Evolutionary conservation across 2,888 invertebrate genomes (phyloP).

Genomic region (Sarcophaga caerulescens): DNA sequence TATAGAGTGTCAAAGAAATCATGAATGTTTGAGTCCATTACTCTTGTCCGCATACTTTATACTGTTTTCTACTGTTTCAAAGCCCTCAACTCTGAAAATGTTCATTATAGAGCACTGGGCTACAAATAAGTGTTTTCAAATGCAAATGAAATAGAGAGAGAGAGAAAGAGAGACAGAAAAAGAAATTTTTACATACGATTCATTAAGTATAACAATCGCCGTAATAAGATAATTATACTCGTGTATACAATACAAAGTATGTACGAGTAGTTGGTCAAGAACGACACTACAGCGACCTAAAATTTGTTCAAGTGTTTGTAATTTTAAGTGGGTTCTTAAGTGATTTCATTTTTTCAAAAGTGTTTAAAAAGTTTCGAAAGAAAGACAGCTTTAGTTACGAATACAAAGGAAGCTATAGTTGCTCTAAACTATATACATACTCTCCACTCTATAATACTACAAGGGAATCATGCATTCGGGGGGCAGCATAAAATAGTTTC

Average conservation of each 20-base stretch:
- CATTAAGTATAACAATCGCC: not conserved
- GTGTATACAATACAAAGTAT: not conserved
- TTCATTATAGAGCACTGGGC: constrained; percentile 14
- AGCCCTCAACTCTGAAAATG: constrained; percentile 1
- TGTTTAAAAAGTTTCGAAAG: no score
- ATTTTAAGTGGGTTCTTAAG: not conserved
- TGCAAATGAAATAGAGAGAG: not conserved
- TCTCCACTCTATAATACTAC: no score
- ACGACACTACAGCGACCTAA: not conserved
- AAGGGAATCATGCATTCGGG: no score
- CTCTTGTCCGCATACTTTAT: not conserved
- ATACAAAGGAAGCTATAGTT: no score
- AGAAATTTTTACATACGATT: not conserved
- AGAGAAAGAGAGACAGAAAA: not conserved
- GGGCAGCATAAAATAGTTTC: no score
- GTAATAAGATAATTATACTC: constrained; percentile 33
- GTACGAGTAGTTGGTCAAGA: constrained; percentile 37
- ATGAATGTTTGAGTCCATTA: constrained; percentile 46
- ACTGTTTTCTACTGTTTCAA: not conserved
- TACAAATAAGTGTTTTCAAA: not conserved
- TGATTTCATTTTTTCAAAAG: not conserved
- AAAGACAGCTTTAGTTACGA: no score
- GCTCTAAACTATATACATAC: no score
- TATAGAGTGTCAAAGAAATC: constrained; percentile 61
- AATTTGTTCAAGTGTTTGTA: not conserved